These are phyloP conservation scores for Xestia c-nigrum DNA, from an alignment of 2,888 invertebrate species.

Conservation along the genomic window DNA sequence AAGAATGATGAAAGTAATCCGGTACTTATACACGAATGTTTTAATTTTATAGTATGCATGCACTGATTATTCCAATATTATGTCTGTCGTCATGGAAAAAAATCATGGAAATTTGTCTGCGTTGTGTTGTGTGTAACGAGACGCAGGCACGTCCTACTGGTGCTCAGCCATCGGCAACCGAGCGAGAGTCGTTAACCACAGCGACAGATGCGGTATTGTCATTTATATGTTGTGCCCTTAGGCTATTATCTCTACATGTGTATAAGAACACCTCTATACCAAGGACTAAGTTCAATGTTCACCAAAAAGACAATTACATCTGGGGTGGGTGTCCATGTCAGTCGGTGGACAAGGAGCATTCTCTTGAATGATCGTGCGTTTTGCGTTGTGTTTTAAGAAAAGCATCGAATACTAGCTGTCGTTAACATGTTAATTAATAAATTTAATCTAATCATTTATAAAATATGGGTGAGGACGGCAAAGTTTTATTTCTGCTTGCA, in stretches of 20 bases:
- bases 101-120: conserved; percentile 9
- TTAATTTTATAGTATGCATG: conserved; percentile 4
- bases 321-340: not conserved
- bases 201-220: conserved; percentile 45
- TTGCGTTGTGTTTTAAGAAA: not conserved
- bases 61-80: conserved; percentile 16
- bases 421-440: not conserved
- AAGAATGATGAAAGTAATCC: conserved; percentile 8
- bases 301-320: conserved; percentile 26
- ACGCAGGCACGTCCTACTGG: conserved; percentile 56
- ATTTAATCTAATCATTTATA: not conserved
- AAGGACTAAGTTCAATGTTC: too few relatives aligned
- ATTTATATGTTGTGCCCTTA: conserved; percentile 35
- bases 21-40: not conserved
- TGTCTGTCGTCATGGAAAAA: conserved; percentile 15
- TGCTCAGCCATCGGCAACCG: conserved; percentile 44
- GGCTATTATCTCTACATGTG: conserved; percentile 35
- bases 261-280: conserved; percentile 12
- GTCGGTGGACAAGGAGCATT: conserved; percentile 6
- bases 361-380: not conserved
- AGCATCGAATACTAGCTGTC: not conserved
- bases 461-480: not conserved
- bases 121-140: conserved; percentile 45
- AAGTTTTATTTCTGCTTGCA: not conserved
- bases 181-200: conserved; percentile 63